Conservation (phyloP, 2,888 invertebrate species). For the Uropetala carovei region DNA sequence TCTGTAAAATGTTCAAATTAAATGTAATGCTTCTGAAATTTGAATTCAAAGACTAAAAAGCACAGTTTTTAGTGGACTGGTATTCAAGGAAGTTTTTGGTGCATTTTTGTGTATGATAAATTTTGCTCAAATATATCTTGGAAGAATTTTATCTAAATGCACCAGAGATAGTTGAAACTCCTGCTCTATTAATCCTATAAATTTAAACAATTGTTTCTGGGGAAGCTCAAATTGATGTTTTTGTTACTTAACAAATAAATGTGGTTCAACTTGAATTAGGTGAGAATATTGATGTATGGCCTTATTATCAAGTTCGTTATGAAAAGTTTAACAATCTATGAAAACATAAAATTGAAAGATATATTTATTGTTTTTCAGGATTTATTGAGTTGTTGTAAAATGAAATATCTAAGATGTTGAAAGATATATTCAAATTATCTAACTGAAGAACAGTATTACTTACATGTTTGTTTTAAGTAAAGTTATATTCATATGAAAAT, state of each 20-base stretch:
- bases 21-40: constrained; percentile 50
- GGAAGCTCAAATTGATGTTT: constrained; percentile 46
- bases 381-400: too few relatives aligned
- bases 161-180: background rate
- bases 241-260: constrained; percentile 39
- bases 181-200: constrained; percentile 6
- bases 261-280: background rate
- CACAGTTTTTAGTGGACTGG: constrained; percentile 8
- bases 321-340: too few relatives aligned
- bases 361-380: too few relatives aligned
- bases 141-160: constrained; percentile 49
- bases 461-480: too few relatives aligned
- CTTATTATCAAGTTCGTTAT: too few relatives aligned
- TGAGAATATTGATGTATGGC: too few relatives aligned
- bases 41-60: constrained; percentile 32
- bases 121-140: constrained; percentile 61
- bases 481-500: too few relatives aligned
- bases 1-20: constrained; percentile 62
- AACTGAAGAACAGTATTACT: too few relatives aligned
- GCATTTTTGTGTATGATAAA: constrained; percentile 47
- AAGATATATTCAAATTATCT: too few relatives aligned
- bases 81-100: constrained; percentile 49
- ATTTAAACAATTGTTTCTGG: constrained; percentile 46
- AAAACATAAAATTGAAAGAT: too few relatives aligned
- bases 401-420: too few relatives aligned